Base-by-base conservation (phyloP, 2,888 invertebrate genomes). In the Chydorus sphaericus region DNA sequence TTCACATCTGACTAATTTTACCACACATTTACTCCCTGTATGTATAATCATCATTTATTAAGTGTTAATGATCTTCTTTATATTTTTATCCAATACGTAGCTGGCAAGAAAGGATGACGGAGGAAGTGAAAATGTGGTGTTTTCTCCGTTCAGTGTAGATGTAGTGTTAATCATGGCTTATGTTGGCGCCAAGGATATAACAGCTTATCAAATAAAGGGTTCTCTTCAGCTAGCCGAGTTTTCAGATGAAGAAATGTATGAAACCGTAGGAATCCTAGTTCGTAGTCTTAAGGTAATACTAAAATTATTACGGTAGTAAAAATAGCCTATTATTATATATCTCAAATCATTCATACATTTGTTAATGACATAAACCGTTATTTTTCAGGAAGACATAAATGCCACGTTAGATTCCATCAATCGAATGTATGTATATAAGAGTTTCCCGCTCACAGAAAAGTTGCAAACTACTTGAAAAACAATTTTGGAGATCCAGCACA, bases 401-500 rank as follows among this genome's bases (percentile, higher is more conserved):
- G 78, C 81, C 2, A 77, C 77, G 6, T 66, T 84, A 5, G 76
- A 76, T 58, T 71, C 84, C 36, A 86, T 85, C 1, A 88, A 86
- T 65, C 82, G 81, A 62, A 71, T 87, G 5, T 89, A 79, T 65
- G 68, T 83, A 0, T 76, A 77, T 64, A 68, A 75, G 1, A 71
- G 75, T 1, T 59, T 61, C 44, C 39, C 56, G 10, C 62, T 86
- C 3, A 71, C 77, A 26, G 63, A 74, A 0, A 66, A 70, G 18
- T 80, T 82, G 61, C 73, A n/a, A n/a, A n/a, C n/a, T n/a, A n/a
- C n/a, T n/a, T n/a, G n/a, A n/a, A n/a, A n/a, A n/a, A n/a, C n/a
- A n/a, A n/a, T n/a, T n/a, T n/a, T n/a, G n/a, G n/a, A n/a, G n/a
- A n/a, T n/a, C n/a, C n/a, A n/a, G n/a, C n/a, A n/a, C n/a, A n/a